These are phyloP conservation scores for Sander lucioperca DNA, from an alignment of 2,113 vertebrate genomes.

Conservation along the genomic window DNA sequence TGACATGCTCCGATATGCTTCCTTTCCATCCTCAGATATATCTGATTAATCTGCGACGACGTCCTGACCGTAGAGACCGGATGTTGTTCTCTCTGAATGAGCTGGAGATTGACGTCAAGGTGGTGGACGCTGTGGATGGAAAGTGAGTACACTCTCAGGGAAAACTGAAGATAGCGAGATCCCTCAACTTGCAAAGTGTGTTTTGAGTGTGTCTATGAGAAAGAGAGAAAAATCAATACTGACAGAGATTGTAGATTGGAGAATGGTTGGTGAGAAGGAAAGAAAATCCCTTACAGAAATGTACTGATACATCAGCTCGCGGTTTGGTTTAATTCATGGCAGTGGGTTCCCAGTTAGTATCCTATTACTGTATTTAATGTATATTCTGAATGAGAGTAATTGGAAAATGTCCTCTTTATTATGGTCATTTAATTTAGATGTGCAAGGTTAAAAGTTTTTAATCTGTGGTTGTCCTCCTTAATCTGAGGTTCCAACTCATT, in stretches of 20 bases:
- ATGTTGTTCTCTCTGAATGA: conserved; percentile 93
- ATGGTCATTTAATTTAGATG: background rate
- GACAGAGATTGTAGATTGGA: background rate
- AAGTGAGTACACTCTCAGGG: conserved; percentile 78
- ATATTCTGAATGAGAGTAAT: background rate
- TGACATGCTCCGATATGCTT: background rate
- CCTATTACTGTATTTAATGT: background rate
- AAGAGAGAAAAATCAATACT: background rate
- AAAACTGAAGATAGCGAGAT: background rate
- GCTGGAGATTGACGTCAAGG: conserved; percentile 88
- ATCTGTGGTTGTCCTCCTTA: background rate
- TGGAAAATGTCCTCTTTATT: background rate
- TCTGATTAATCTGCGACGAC: conserved; percentile 93
- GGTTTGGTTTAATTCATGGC: background rate
- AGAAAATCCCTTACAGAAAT: background rate
- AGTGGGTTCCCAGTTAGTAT: background rate
- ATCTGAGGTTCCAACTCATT: background rate
- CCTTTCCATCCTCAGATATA: conserved; percentile 84
- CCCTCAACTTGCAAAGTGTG: background rate
- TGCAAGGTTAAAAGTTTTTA: background rate
- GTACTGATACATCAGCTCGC: background rate
- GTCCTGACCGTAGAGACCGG: conserved; percentile 88
- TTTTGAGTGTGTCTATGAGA: background rate
- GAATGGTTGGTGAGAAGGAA: background rate
- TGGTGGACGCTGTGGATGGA: conserved; percentile 93